A percentile compares a stretch with the other conserved stretches of the same genome.
Evolutionary conservation across 2,888 invertebrate species (phyloP).

Genomic region (Cephus pulcher): DNA sequence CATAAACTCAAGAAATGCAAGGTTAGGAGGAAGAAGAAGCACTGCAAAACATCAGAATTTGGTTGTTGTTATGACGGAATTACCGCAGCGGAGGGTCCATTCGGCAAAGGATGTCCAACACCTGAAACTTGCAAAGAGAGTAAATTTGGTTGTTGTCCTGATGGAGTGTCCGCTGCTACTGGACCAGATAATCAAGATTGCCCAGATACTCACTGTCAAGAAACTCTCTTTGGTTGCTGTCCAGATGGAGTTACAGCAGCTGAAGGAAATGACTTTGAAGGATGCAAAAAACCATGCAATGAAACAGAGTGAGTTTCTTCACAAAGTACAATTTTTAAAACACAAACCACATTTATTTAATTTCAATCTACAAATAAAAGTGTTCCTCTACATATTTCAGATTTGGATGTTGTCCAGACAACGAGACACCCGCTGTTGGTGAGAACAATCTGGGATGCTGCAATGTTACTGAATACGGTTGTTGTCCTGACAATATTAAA

Average conservation of each 20-base stretch:
- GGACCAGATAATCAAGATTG: slow-evolving; percentile 82
- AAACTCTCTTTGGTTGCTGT: slow-evolving; percentile 90
- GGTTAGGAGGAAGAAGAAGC: slow-evolving; percentile 69
- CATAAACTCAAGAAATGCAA: slow-evolving; percentile 71
- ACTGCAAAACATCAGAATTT: slow-evolving; percentile 75
- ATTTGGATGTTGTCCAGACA: slow-evolving; percentile 70
- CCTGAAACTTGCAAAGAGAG: slow-evolving; percentile 83
- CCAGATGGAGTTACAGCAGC: slow-evolving; percentile 82
- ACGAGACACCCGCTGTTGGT: slow-evolving; percentile 64
- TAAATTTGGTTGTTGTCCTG: slow-evolving; percentile 83
- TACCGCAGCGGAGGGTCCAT: slow-evolving; percentile 83
- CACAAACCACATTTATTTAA: slow-evolving; percentile 13
- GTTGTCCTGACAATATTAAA: slow-evolving; percentile 78
- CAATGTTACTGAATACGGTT: slow-evolving; percentile 71
- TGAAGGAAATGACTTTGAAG: slow-evolving; percentile 84
- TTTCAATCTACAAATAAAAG: slow-evolving; percentile 17
- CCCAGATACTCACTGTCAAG: slow-evolving; percentile 78
- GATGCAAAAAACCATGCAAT: slow-evolving; percentile 78
- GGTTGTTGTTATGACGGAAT: slow-evolving; percentile 89
- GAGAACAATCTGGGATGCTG: slow-evolving; percentile 65
- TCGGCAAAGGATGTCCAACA: slow-evolving; percentile 81
- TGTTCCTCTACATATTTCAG: slow-evolving; percentile 39
- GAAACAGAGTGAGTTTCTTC: slow-evolving; percentile 68
- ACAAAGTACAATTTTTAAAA: slow-evolving; percentile 1
- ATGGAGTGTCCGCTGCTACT: slow-evolving; percentile 81